A percentile compares a stretch with the other conserved stretches of the same genome.
Evolutionary conservation across 2,797 vertebrate genomes (phyloP).

Genomic region (Paguma larvata): DNA sequence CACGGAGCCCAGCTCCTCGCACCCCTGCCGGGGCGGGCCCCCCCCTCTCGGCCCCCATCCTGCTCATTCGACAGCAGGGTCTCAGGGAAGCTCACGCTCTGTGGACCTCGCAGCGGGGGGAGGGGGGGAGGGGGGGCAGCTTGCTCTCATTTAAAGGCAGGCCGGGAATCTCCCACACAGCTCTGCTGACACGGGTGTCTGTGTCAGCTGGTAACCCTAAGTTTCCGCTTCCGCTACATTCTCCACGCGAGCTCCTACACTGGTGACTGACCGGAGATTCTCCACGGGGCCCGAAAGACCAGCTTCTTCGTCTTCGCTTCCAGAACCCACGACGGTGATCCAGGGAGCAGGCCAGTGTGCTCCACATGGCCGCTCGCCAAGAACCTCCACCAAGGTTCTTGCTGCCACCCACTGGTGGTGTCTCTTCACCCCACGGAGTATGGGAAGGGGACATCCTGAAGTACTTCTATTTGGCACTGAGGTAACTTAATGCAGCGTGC

Average conservation of each 20-base stretch:
- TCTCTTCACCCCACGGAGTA: neutral
- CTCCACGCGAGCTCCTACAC: neutral
- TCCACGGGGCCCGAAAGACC: neutral
- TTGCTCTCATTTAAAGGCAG: neutral
- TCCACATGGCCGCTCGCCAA: neutral
- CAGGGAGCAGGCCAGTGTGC: neutral
- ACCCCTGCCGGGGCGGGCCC: neutral
- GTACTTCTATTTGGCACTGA: neutral
- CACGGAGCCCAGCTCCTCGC: neutral
- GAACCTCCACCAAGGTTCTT: neutral
- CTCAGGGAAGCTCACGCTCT: neutral
- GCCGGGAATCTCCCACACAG: neutral
- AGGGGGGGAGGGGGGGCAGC: neutral
- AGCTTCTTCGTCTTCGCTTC: slow-evolving; percentile 56
- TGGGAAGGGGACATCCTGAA: neutral
- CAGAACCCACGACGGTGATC: neutral
- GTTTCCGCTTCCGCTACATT: neutral
- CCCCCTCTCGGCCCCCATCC: neutral
- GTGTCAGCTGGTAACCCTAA: neutral
- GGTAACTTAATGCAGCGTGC: neutral
- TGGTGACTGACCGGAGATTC: neutral
- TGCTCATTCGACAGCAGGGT: neutral
- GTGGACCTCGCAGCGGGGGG: too few relatives aligned
- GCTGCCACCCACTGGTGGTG: neutral
- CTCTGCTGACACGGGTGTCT: neutral